A percentile compares a stretch with the other conserved stretches of the same genome.
These are phyloP conservation scores for Druon quercuslanigerum DNA, from an alignment of 1,140 invertebrate species.

Conservation along the genomic window DNA sequence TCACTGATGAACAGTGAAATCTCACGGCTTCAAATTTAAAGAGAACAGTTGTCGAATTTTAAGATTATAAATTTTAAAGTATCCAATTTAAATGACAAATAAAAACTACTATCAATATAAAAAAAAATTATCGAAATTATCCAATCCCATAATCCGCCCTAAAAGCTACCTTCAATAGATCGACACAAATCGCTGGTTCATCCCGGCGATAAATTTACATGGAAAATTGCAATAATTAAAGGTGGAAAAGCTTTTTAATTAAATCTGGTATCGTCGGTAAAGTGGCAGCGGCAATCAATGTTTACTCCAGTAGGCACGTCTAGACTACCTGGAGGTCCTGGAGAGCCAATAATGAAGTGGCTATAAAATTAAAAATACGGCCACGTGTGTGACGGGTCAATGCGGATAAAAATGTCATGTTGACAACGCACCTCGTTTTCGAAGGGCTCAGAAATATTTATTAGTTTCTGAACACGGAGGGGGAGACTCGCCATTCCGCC, in stretches of 20 bases:
- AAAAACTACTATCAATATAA: no score
- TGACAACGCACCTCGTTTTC: constrained; percentile 40
- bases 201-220: no score
- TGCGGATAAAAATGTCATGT: constrained; percentile 61
- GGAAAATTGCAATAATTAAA: constrained; percentile 29
- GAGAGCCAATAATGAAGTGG: background rate
- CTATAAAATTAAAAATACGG: constrained; percentile 35
- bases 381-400: constrained; percentile 39
- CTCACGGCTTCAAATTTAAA: no score
- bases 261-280: constrained; percentile 14
- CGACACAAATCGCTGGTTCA: no score
- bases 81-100: no score
- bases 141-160: no score
- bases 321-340: background rate
- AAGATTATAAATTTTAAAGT: no score
- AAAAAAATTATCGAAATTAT: no score
- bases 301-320: background rate
- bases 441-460: constrained; percentile 55
- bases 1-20: no score
- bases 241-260: constrained; percentile 31
- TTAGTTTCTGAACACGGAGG: constrained; percentile 39
- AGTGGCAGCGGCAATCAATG: constrained; percentile 11
- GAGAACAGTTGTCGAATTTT: no score
- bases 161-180: no score
- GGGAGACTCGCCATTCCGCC: constrained; percentile 20